Percentiles rank a stretch among this genome's conserved stretches.
Evolutionary conservation across 1,140 invertebrate genomes (phyloP).

Genomic region (Zaprionus inermis): DNA sequence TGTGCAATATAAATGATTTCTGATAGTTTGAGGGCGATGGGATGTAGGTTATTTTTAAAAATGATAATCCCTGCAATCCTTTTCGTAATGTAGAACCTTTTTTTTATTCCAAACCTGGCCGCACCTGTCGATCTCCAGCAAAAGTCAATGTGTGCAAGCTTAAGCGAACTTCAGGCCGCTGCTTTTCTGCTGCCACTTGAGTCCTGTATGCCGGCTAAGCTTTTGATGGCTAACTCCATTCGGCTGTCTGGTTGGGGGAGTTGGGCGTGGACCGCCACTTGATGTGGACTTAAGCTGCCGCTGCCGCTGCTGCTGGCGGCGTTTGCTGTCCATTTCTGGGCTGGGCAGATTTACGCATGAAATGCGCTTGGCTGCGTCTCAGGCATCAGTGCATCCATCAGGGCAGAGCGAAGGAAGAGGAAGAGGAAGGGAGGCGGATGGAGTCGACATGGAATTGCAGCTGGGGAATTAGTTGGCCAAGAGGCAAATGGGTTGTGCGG

Average conservation of each 20-base stretch:
- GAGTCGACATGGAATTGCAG: constrained; percentile 12
- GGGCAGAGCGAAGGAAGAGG: background rate
- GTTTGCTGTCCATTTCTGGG: constrained; percentile 31
- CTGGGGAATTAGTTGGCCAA: constrained; percentile 38
- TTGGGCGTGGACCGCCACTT: background rate
- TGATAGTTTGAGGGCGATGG: no score
- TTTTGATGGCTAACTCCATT: constrained; percentile 23
- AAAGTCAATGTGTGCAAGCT: constrained; percentile 15
- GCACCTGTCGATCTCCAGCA: constrained; percentile 7
- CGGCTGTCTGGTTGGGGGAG: background rate
- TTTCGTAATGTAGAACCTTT: no score
- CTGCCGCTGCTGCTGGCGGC: constrained; percentile 19
- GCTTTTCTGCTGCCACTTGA: background rate
- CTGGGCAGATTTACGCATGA: constrained; percentile 44
- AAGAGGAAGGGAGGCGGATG: background rate
- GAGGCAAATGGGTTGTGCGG: constrained; percentile 38
- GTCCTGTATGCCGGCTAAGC: constrained; percentile 23
- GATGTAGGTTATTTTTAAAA: no score
- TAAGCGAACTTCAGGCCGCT: constrained; percentile 10
- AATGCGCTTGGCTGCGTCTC: constrained; percentile 36
- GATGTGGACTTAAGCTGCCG: constrained; percentile 41
- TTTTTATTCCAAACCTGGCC: no score
- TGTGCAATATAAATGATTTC: no score
- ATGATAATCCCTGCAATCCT: no score
- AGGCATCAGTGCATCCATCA: constrained; percentile 25